Percentiles rank a stretch among this genome's conserved stretches.
phyloP scores from a whole-genome alignment of 2,797 vertebrate species.

The Megaceryle alcyon region DNA sequence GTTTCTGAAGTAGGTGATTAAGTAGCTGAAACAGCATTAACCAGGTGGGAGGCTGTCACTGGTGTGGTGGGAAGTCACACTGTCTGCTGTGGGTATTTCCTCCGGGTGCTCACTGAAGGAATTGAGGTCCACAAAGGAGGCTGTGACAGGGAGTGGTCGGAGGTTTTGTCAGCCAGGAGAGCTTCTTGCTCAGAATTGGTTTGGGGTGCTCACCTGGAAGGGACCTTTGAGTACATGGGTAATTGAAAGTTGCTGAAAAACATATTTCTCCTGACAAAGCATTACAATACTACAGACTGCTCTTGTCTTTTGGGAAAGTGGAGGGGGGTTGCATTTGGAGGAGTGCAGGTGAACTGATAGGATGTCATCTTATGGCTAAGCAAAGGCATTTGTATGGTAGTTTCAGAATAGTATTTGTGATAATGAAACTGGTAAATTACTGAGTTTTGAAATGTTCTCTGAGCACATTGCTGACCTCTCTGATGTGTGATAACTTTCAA shows the following conservation, averaged over 20 bases:
- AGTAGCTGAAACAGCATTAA: not conserved
- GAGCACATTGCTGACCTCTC: not conserved
- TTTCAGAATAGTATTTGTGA: not conserved
- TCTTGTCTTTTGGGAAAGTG: not conserved
- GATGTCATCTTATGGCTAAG: not conserved
- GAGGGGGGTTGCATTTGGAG: not conserved
- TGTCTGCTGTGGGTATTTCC: not conserved
- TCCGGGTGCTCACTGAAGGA: not conserved
- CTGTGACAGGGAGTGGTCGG: not conserved
- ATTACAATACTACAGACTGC: not conserved
- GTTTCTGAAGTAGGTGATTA: not conserved
- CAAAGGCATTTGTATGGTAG: not conserved
- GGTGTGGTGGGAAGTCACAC: not conserved
- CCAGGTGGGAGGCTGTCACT: not conserved
- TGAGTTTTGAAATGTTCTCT: not conserved
- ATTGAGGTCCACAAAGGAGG: not conserved
- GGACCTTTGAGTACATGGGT: not conserved
- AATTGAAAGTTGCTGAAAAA: not conserved
- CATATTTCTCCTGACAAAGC: not conserved
- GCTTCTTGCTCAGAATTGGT: not conserved
- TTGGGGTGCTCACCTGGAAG: not conserved
- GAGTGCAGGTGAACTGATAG: not conserved
- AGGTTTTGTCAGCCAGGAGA: not conserved
- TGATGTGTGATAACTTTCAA: not conserved
- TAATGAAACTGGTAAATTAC: not conserved